Evolutionary conservation across 2,888 invertebrate species (phyloP).

Genomic region (Xanthia icteritia): DNA sequence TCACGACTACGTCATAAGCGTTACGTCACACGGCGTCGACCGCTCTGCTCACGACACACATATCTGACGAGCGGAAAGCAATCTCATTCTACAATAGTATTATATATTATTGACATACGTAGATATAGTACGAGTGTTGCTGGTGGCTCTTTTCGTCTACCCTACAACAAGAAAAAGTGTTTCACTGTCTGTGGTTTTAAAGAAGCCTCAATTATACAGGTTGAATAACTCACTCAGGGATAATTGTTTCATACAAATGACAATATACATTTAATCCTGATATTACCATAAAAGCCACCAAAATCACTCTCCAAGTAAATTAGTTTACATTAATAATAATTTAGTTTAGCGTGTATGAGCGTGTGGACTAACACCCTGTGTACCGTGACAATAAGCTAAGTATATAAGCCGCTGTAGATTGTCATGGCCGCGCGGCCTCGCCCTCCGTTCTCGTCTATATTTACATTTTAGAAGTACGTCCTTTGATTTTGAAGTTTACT

Average conservation of each 20-base stretch:
- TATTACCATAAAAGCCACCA: constrained; percentile 44
- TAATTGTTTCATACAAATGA: not conserved
- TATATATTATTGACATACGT: constrained; percentile 77
- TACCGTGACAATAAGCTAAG: constrained; percentile 88
- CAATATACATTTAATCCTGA: not conserved
- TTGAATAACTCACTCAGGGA: constrained; percentile 1
- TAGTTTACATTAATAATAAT: constrained; percentile 67
- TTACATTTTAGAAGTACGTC: constrained; percentile 63
- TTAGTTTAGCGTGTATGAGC: constrained; percentile 81
- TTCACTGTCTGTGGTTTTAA: not conserved
- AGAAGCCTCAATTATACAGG: not conserved
- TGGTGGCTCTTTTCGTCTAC: constrained; percentile 50
- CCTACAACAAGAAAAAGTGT: not conserved
- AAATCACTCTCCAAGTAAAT: constrained; percentile 43
- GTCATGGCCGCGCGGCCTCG: constrained; percentile 68
- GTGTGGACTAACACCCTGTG: constrained; percentile 88
- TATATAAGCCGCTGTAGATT: constrained; percentile 82
- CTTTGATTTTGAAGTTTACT: constrained; percentile 53
- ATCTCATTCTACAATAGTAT: constrained; percentile 83
- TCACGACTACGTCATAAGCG: constrained; percentile 44
- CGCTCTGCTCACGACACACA: constrained; percentile 83
- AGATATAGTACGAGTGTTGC: constrained; percentile 70
- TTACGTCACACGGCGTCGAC: constrained; percentile 77
- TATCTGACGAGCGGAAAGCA: constrained; percentile 86
- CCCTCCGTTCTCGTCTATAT: constrained; percentile 55